A percentile compares a stretch with the other conserved stretches of the same genome.
These are phyloP conservation scores for Medauroidea extradentata DNA, from an alignment of 1,140 invertebrate genomes.

Conservation along the genomic window DNA sequence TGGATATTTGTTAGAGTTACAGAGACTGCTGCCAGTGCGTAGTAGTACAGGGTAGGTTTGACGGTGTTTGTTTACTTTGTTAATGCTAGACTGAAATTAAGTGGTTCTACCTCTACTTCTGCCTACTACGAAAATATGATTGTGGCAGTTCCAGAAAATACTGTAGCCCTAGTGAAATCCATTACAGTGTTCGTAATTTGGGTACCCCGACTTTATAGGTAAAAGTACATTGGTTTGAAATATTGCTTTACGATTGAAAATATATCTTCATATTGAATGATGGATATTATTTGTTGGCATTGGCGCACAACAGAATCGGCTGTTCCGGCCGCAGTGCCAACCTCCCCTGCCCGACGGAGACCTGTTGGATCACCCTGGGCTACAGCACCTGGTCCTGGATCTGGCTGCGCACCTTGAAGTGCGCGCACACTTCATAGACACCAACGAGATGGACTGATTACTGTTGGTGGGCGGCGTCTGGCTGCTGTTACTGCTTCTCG, in stretches of 20 bases:
- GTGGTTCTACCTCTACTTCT: too few relatives aligned
- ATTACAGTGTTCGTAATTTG: too few relatives aligned
- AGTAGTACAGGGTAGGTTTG: too few relatives aligned
- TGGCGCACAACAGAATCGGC: slow-evolving; percentile 61
- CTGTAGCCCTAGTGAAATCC: too few relatives aligned
- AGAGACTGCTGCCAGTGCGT: too few relatives aligned
- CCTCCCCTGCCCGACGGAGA: slow-evolving; percentile 84
- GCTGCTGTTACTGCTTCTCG: background rate
- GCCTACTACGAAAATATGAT: too few relatives aligned
- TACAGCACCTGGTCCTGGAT: slow-evolving; percentile 78
- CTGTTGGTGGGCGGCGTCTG: slow-evolving; percentile 35
- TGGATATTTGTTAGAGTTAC: too few relatives aligned
- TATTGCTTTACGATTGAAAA: too few relatives aligned
- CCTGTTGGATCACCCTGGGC: slow-evolving; percentile 78
- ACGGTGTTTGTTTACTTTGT: too few relatives aligned
- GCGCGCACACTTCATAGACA: slow-evolving; percentile 65
- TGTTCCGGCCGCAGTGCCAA: slow-evolving; percentile 78
- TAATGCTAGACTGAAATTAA: too few relatives aligned
- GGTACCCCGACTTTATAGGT: too few relatives aligned
- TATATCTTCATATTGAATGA: background rate
- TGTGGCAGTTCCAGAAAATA: too few relatives aligned
- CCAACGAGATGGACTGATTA: slow-evolving; percentile 66
- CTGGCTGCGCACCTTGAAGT: slow-evolving; percentile 78
- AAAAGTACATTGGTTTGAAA: background rate
- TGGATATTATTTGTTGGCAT: background rate